Base-by-base conservation (phyloP, 2,113 vertebrate genomes). In the Stercorarius parasiticus region DNA sequence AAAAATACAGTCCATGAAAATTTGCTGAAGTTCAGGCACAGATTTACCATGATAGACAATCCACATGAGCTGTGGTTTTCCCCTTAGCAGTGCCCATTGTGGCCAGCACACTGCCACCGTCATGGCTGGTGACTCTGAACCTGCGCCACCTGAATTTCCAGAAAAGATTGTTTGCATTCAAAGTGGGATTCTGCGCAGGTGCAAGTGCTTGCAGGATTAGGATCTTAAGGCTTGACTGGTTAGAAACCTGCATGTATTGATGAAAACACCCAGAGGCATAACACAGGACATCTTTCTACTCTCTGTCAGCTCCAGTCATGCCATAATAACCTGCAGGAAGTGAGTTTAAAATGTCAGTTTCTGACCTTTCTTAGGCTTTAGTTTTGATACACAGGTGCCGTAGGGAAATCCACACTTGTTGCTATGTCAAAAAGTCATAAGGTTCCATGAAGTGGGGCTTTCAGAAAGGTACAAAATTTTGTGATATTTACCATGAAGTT, bases 141-240 rank as follows among this genome's bases (percentile, higher is more conserved):
- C 65, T 50, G 55, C 59, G 11, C 81, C 8, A 5, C 95, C 15
- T 6, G 87, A 74, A 93, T 84, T 89, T 89, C 90, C 36, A 22
- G 93, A 86, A 94, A 89, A 86, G 67, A 15, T 49, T 58, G 45
- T 95, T 94, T 80, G 23, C 62, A 11, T 88, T 94, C 62, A 21
- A 21, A 65, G 59, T 20, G 56, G 29, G 38, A 65, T 90, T 70
- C 70, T 43, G 74, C 82, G 49, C 56, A 70, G 52, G 47, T 21
- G 73, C 40, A 43, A 83, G 66, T 16, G 40, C 45, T 93, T 80
- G 62, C 62, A 86, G 66, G 19, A 66, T 36, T 40, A 65, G 22
- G 36, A 90, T 86, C 61, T 88, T 85, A 80, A 79, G 23, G 36
- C 56, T 64, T 79, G 20, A 50, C 58, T 77, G 49, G 30, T 81